These are phyloP conservation scores for Meloidogyne chitwoodi DNA, from an alignment of 1,140 invertebrate species.

Conservation along the genomic window DNA sequence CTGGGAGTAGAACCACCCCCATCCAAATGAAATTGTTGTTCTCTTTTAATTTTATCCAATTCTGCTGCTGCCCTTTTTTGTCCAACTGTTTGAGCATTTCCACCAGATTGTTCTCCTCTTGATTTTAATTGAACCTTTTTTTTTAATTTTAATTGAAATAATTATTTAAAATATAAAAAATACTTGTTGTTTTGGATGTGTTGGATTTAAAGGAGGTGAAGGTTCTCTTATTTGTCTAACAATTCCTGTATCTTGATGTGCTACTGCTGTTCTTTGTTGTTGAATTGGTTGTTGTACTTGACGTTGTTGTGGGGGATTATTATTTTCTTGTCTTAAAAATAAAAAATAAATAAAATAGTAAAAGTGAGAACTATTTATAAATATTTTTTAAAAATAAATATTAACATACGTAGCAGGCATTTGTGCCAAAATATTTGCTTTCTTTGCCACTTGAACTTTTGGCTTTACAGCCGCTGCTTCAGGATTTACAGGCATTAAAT, in stretches of 20 bases:
- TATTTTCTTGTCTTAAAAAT: slow-evolving; percentile 19
- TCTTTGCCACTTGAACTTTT: slow-evolving; percentile 58
- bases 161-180: neutral
- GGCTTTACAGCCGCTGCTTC: slow-evolving; percentile 53
- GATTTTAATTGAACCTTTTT: slow-evolving; percentile 26
- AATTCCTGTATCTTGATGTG: slow-evolving; percentile 59
- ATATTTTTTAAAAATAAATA: neutral
- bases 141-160: neutral
- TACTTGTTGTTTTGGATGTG: slow-evolving; percentile 52
- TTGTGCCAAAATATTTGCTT: slow-evolving; percentile 57
- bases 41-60: slow-evolving; percentile 49
- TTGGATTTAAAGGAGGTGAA: slow-evolving; percentile 50
- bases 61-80: slow-evolving; percentile 55
- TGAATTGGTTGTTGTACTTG: slow-evolving; percentile 16
- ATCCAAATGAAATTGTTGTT: slow-evolving; percentile 41
- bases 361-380: neutral
- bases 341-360: neutral
- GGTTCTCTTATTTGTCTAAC: slow-evolving; percentile 35
- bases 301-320: slow-evolving; percentile 20
- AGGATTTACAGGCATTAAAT: slow-evolving; percentile 54
- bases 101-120: slow-evolving; percentile 11
- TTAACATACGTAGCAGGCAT: slow-evolving; percentile 31
- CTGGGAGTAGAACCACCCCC: slow-evolving; percentile 5
- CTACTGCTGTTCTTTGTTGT: slow-evolving; percentile 9
- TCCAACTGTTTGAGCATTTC: slow-evolving; percentile 42